Evolutionary conservation across 2,797 vertebrate genomes (phyloP).

Genomic region (Enteromius paludinosus): DNA sequence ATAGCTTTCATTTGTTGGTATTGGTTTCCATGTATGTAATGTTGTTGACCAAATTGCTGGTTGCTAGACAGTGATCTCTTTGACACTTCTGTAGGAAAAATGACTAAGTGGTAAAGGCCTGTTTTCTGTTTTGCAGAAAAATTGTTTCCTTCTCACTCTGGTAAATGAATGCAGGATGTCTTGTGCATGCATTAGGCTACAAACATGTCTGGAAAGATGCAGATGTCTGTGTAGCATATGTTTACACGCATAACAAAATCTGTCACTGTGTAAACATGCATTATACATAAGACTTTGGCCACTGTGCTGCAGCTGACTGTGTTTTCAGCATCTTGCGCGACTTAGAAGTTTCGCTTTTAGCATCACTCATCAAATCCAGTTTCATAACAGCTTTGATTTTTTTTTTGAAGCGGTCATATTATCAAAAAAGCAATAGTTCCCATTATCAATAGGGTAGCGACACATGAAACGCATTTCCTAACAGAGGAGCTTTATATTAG

Average conservation of each 20-base stretch:
- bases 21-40: constrained; percentile 14
- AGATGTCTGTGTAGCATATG: not conserved
- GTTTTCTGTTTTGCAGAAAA: constrained; percentile 5
- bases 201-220: not conserved
- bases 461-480: not conserved
- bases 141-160: not conserved
- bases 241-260: not conserved
- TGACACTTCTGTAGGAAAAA: constrained; percentile 18
- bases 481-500: not conserved
- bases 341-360: not conserved
- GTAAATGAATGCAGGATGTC: constrained; percentile 2
- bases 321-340: not conserved
- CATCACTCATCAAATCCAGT: not conserved
- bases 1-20: not conserved
- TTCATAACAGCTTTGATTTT: not conserved
- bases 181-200: not conserved
- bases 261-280: not conserved
- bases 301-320: not conserved
- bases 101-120: not conserved
- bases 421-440: not conserved
- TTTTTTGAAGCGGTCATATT: not conserved
- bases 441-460: not conserved
- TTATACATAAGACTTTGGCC: not conserved
- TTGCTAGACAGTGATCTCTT: not conserved
- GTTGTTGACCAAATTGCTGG: not conserved